Conservation (phyloP, 1,140 invertebrate species). For the Dolichoris vasculosae region DNA sequence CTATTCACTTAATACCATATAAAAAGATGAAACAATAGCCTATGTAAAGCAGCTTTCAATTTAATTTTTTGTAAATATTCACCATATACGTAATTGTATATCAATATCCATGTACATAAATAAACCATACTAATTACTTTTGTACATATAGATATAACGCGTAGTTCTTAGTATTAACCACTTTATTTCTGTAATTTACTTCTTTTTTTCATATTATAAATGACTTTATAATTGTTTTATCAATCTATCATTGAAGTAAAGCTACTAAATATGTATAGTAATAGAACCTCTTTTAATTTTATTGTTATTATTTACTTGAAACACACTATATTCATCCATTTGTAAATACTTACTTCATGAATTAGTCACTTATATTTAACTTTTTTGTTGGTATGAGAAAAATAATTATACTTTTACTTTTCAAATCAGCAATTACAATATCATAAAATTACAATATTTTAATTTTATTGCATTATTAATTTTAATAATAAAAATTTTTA, state of each 20-base stretch:
- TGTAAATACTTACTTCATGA: neutral
- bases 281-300: neutral
- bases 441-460: too few relatives aligned
- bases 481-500: too few relatives aligned
- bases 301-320: neutral
- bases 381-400: too few relatives aligned
- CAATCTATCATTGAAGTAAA: neutral
- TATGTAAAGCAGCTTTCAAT: neutral
- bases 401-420: too few relatives aligned
- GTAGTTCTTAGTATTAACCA: neutral
- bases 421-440: too few relatives aligned
- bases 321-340: neutral
- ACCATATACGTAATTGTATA: neutral
- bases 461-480: too few relatives aligned
- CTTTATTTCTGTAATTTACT: neutral
- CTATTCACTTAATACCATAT: neutral
- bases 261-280: neutral
- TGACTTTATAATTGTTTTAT: conserved; percentile 39
- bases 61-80: conserved; percentile 9
- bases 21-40: neutral
- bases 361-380: neutral
- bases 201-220: conserved; percentile 10
- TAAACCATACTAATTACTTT: conserved; percentile 16
- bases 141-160: neutral
- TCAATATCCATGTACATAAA: conserved; percentile 12